Percentiles rank a stretch among this genome's conserved stretches.
phyloP scores from a whole-genome alignment of 1,140 invertebrate species.

The Drosophila rhopaloa region DNA sequence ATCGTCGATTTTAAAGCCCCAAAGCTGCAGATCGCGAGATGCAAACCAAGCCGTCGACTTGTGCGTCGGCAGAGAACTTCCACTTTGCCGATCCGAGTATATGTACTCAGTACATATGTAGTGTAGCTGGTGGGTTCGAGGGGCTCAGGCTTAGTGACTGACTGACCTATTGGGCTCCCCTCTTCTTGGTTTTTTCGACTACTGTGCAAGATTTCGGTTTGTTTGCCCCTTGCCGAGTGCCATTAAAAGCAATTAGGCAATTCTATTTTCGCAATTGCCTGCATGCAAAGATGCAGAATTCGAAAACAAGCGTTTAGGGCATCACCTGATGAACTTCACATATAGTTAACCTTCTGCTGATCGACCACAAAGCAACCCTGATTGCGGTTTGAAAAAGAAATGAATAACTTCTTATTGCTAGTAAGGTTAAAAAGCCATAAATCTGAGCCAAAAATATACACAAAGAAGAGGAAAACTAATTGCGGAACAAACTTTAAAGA shows the following conservation, averaged over 20 bases:
- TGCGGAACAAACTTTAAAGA: background rate
- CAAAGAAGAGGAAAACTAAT: background rate
- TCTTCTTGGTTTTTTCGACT: slow-evolving; percentile 20
- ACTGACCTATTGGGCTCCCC: slow-evolving; percentile 22
- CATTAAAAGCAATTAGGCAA: slow-evolving; percentile 61
- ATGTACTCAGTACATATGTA: too few species aligned
- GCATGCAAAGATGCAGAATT: slow-evolving; percentile 30
- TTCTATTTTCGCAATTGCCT: slow-evolving; percentile 56
- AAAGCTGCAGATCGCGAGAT: slow-evolving; percentile 28
- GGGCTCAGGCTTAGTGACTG: slow-evolving; percentile 28
- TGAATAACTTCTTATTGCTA: slow-evolving; percentile 1
- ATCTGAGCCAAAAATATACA: background rate
- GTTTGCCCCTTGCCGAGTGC: slow-evolving; percentile 45
- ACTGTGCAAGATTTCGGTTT: slow-evolving; percentile 35
- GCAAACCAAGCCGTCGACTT: slow-evolving; percentile 34
- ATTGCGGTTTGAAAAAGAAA: slow-evolving; percentile 14
- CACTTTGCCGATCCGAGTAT: slow-evolving; percentile 18
- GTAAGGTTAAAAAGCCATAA: background rate
- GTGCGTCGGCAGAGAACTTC: slow-evolving; percentile 39
- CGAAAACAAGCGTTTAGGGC: background rate
- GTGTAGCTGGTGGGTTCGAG: slow-evolving; percentile 2
- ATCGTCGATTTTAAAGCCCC: slow-evolving; percentile 65
- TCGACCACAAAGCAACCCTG: slow-evolving; percentile 41
- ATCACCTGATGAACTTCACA: slow-evolving; percentile 14
- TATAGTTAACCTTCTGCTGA: slow-evolving; percentile 1